Conservation (phyloP, 1,140 invertebrate species). For the Leptopilina boulardi region DNA sequence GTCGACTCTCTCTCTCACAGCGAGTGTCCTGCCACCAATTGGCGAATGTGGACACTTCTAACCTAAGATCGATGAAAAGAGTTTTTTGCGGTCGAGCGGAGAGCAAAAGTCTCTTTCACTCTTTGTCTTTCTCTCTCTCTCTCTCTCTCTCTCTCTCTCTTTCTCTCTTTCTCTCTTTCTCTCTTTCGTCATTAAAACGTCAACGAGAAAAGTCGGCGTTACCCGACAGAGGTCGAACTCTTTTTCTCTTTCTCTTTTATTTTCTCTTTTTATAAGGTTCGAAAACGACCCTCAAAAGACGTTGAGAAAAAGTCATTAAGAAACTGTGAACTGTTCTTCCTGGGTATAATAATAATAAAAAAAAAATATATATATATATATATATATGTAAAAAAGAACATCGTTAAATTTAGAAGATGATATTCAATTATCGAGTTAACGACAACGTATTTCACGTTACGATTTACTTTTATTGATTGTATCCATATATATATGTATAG, state of each 20-base stretch:
- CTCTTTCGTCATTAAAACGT: background rate
- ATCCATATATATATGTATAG: background rate
- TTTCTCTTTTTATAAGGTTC: background rate
- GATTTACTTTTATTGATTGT: background rate
- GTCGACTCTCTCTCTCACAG: too few species aligned
- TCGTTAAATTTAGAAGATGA: background rate
- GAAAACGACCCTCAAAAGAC: background rate
- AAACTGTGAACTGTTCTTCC: background rate
- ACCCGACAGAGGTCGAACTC: conserved; percentile 1
- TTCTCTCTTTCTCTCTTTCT: too few species aligned
- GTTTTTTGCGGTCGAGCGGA: conserved; percentile 20
- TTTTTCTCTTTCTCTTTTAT: too few species aligned
- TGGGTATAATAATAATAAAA: too few species aligned
- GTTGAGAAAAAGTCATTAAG: background rate
- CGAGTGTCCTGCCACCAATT: conserved; percentile 28
- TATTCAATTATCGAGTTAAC: background rate
- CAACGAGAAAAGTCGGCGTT: background rate
- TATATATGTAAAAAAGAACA: background rate
- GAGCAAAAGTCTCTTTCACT: background rate
- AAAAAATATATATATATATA: too few species aligned
- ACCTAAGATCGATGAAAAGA: conserved; percentile 14
- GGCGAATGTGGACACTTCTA: background rate
- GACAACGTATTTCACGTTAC: background rate
- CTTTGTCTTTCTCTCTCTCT: too few species aligned
- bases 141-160: background rate